A percentile compares a stretch with the other conserved stretches of the same genome.
Evolutionary conservation across 2,888 invertebrate species (phyloP).

Genomic region (Periphyllus acericola): DNA sequence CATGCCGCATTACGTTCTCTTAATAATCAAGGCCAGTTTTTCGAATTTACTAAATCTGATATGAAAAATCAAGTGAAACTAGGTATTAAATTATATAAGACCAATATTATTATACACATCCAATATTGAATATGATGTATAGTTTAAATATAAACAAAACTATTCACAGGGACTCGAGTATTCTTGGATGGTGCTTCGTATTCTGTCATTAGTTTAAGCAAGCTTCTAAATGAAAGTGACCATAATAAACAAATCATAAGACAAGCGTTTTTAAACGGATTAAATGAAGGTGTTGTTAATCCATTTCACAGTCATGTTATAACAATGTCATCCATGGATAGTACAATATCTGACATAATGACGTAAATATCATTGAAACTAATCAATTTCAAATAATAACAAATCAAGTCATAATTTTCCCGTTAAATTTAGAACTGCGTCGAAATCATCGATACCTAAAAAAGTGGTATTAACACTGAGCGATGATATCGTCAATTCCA

Average conservation of each 20-base stretch:
- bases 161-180: neutral
- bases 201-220: conserved; percentile 69
- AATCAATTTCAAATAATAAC: too few relatives aligned
- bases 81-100: neutral
- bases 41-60: neutral
- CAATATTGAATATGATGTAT: neutral
- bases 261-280: neutral
- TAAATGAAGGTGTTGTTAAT: conserved; percentile 30
- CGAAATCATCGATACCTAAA: neutral
- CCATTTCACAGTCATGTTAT: neutral
- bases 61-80: neutral
- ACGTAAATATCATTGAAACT: neutral
- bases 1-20: neutral
- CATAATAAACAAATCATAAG: neutral
- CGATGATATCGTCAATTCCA: neutral
- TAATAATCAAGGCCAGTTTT: neutral
- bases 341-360: neutral
- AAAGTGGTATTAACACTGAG: neutral
- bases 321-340: neutral
- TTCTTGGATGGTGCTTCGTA: neutral
- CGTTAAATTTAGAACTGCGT: too few relatives aligned
- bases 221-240: conserved; percentile 68
- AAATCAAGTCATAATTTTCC: too few relatives aligned
- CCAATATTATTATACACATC: neutral
- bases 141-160: neutral